Conservation (phyloP, 2,797 vertebrate species). For the Diglossa cyanea region DNA sequence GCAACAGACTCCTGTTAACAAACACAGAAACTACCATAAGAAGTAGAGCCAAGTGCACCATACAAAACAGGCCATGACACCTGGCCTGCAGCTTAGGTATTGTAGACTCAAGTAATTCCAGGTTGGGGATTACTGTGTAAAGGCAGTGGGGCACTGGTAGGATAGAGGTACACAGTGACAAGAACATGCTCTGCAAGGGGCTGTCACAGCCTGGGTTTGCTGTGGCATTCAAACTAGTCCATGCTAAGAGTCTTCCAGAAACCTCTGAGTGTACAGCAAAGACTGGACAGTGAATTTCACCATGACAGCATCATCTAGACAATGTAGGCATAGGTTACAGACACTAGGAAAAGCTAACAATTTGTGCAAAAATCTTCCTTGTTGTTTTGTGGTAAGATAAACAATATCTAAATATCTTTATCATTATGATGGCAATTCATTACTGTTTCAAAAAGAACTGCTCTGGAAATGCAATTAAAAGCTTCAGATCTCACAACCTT, state of each 20-base stretch:
- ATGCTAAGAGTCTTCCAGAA: not conserved
- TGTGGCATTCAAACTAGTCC: not conserved
- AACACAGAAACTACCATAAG: not conserved
- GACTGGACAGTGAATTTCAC: not conserved
- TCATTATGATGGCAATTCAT: not conserved
- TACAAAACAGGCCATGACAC: not conserved
- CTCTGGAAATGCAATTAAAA: not conserved
- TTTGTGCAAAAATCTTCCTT: not conserved
- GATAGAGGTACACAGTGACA: not conserved
- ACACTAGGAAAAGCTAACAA: not conserved
- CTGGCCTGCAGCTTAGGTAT: not conserved
- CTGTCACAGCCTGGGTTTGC: not conserved
- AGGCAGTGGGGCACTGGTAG: not conserved
- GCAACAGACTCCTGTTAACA: conserved; percentile 44
- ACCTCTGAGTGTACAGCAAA: not conserved
- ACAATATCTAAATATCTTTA: not conserved
- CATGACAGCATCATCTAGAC: not conserved
- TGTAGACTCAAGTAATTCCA: not conserved
- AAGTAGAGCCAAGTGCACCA: not conserved
- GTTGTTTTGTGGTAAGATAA: not conserved
- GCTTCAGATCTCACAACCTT: not conserved
- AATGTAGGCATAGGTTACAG: not conserved
- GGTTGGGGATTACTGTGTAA: not conserved
- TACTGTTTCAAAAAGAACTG: not conserved
- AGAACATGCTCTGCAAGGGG: not conserved